Evolutionary conservation across 64 coral and sea anemone genomes (phyloP).

Genomic region (Dendronephthya gigantea): DNA sequence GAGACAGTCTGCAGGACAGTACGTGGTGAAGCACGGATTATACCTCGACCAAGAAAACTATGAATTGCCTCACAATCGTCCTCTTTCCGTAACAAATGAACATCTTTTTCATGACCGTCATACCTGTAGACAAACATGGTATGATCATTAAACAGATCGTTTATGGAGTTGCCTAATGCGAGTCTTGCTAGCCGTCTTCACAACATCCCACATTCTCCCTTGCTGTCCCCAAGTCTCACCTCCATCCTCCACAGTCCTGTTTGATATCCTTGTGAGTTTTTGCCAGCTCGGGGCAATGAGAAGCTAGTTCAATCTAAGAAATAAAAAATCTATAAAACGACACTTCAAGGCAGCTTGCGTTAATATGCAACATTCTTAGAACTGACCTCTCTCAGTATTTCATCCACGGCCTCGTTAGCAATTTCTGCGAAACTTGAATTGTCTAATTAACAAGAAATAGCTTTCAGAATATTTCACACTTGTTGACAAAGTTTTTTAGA

Average conservation of each 20-base stretch:
- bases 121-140: neutral
- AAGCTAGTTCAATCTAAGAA: neutral
- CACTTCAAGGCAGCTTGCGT: too few species aligned
- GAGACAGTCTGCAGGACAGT: conserved; percentile 79
- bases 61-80: neutral
- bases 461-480: too few species aligned
- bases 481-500: too few species aligned
- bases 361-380: too few species aligned
- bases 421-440: neutral
- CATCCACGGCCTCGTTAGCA: neutral
- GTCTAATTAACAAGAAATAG: neutral
- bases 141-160: neutral
- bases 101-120: neutral
- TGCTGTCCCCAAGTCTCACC: neutral
- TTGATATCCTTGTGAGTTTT: neutral
- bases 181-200: too few species aligned
- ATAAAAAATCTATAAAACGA: neutral
- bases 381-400: neutral
- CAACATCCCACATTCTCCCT: too few species aligned
- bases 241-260: neutral
- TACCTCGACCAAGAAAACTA: conserved; percentile 85
- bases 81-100: conserved; percentile 39
- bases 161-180: neutral
- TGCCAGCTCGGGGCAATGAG: neutral
- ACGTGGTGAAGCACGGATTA: conserved; percentile 50